A percentile compares a stretch with the other conserved stretches of the same genome.
These are phyloP conservation scores for Scaptomyza hsui DNA, from an alignment of 1,140 invertebrate genomes.

Conservation along the genomic window DNA sequence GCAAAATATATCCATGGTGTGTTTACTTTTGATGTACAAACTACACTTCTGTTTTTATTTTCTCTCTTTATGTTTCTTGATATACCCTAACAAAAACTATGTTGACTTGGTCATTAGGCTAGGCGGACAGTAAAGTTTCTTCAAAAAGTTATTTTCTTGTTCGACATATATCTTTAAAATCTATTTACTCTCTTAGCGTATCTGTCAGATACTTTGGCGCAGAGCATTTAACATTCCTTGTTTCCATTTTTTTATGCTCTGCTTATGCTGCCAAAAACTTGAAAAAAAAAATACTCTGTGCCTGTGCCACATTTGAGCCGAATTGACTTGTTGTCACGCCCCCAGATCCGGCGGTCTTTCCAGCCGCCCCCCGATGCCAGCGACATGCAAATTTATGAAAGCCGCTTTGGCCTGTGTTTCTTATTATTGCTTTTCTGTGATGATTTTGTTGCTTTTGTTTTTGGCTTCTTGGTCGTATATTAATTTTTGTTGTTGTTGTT, in stretches of 20 bases:
- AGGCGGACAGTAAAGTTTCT: not conserved
- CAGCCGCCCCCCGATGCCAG: slow-evolving; percentile 24
- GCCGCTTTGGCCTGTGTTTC: slow-evolving; percentile 57
- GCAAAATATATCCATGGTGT: slow-evolving; percentile 13
- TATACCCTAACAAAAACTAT: slow-evolving; percentile 31
- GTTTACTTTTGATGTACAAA: slow-evolving; percentile 43
- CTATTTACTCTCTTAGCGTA: not conserved
- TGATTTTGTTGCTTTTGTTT: slow-evolving; percentile 22
- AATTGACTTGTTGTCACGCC: slow-evolving; percentile 81
- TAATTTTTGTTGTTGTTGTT: slow-evolving; percentile 51
- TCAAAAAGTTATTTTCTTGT: too few species aligned
- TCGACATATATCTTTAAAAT: too few species aligned
- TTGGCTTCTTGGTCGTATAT: slow-evolving; percentile 60
- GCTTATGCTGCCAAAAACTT: slow-evolving; percentile 28
- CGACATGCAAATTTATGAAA: slow-evolving; percentile 82
- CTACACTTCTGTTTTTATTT: not conserved
- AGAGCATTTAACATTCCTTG: slow-evolving; percentile 28
- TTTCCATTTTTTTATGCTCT: slow-evolving; percentile 18
- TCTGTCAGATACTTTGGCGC: slow-evolving; percentile 18
- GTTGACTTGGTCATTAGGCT: slow-evolving; percentile 26
- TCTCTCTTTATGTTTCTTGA: too few species aligned
- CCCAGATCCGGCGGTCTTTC: slow-evolving; percentile 53
- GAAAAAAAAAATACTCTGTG: slow-evolving; percentile 42
- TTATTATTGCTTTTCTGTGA: slow-evolving; percentile 54
- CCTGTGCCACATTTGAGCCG: slow-evolving; percentile 61